phyloP scores from a whole-genome alignment of 2,797 vertebrate genomes.

The Triplophysa bombifrons region DNA sequence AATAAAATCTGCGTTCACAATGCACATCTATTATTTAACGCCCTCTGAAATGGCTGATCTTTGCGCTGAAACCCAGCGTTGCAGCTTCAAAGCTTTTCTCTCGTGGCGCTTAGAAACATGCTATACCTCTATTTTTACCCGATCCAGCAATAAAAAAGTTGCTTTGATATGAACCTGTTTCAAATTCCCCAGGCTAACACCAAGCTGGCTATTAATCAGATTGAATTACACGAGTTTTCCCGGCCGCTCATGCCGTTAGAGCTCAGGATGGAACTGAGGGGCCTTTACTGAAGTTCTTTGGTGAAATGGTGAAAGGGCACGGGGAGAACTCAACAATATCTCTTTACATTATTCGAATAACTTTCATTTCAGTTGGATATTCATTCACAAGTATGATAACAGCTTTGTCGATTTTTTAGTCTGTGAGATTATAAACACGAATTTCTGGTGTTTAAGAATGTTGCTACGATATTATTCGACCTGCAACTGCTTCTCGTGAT shows the following conservation, averaged over 20 bases:
- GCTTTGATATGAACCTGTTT: slow-evolving; percentile 46
- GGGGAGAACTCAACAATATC: slow-evolving; percentile 34
- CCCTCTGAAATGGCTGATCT: slow-evolving; percentile 21
- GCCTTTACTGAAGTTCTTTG: slow-evolving; percentile 37
- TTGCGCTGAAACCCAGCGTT: background rate
- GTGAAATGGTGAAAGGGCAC: slow-evolving; percentile 27
- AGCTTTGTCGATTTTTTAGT: slow-evolving; percentile 27
- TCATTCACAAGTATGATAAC: slow-evolving; percentile 25
- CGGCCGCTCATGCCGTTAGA: slow-evolving; percentile 35
- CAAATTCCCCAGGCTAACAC: slow-evolving; percentile 32
- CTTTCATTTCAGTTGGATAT: slow-evolving; percentile 40
- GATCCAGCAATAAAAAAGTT: slow-evolving; percentile 19
- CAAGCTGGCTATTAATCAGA: slow-evolving; percentile 45
- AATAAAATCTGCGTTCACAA: background rate
- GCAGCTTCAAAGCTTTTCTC: slow-evolving; percentile 2
- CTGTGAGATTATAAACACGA: background rate
- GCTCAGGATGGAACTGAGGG: slow-evolving; percentile 28
- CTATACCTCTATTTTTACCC: slow-evolving; percentile 8
- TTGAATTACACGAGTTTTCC: slow-evolving; percentile 36
- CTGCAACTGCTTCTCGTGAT: background rate
- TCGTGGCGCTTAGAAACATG: background rate
- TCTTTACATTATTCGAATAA: slow-evolving; percentile 48
- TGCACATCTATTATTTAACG: slow-evolving; percentile 3
- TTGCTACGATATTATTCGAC: slow-evolving; percentile 40
- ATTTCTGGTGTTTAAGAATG: slow-evolving; percentile 16